phyloP scores from a whole-genome alignment of 2,888 invertebrate species.

The Cynaeus angustus region DNA sequence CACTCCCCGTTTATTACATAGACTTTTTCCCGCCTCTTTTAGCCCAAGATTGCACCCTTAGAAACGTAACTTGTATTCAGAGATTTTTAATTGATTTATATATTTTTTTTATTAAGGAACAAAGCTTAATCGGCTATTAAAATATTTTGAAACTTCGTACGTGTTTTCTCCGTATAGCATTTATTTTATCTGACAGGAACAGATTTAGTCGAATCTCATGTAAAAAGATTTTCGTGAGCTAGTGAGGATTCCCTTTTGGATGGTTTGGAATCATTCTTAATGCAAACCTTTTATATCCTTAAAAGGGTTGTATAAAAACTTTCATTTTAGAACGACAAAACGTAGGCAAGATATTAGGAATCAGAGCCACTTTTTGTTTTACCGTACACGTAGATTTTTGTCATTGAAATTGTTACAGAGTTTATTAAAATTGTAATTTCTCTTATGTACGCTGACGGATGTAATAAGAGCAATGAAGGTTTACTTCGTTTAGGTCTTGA shows the following conservation, averaged over 20 bases:
- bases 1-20: too few relatives aligned
- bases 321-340: constrained; percentile 11
- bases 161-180: constrained; percentile 7
- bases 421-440: constrained; percentile 9
- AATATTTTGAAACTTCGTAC: too few relatives aligned
- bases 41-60: too few relatives aligned
- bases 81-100: too few relatives aligned
- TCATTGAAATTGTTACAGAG: too few relatives aligned
- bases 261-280: constrained; percentile 30
- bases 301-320: constrained; percentile 14
- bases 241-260: constrained; percentile 23
- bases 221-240: constrained; percentile 27
- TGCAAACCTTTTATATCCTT: constrained; percentile 28
- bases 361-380: not conserved
- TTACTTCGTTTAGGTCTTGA: constrained; percentile 31
- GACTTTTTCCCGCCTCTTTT: too few relatives aligned
- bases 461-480: constrained; percentile 12
- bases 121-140: too few relatives aligned
- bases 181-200: constrained; percentile 35
- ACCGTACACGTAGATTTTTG: too few relatives aligned
- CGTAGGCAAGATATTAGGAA: constrained; percentile 3
- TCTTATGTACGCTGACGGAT: not conserved
- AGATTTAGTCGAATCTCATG: constrained; percentile 23
- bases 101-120: too few relatives aligned
- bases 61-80: too few relatives aligned